Conservation (phyloP, 2,888 invertebrate genomes). For the Phrixothrix hirtus region DNA sequence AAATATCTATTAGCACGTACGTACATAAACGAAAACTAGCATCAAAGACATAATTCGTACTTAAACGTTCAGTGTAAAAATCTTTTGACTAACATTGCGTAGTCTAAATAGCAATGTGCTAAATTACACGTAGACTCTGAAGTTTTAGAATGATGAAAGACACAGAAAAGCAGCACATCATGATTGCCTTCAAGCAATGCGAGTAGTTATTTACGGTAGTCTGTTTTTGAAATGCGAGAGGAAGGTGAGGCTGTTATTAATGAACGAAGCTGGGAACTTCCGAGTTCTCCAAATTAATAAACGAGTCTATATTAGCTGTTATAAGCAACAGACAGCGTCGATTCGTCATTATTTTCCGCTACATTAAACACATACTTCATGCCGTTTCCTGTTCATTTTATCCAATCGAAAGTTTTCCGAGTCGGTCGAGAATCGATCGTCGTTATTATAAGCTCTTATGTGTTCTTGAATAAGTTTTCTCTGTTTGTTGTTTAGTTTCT, state of each 20-base stretch:
- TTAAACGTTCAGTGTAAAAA: too few relatives aligned
- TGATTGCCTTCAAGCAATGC: slow-evolving; percentile 41
- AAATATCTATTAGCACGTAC: too few relatives aligned
- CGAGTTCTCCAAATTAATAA: slow-evolving; percentile 57
- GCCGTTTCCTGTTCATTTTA: slow-evolving; percentile 54
- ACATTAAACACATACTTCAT: slow-evolving; percentile 59
- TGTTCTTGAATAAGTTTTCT: slow-evolving; percentile 39
- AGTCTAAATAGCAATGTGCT: too few relatives aligned
- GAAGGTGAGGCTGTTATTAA: slow-evolving; percentile 57
- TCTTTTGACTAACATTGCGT: too few relatives aligned
- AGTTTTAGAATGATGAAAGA: slow-evolving; percentile 24
- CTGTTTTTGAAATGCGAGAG: slow-evolving; percentile 53
- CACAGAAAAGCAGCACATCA: slow-evolving; percentile 44
- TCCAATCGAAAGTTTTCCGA: slow-evolving; percentile 50
- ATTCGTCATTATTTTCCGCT: slow-evolving; percentile 61
- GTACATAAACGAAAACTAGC: too few relatives aligned
- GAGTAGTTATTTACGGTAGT: slow-evolving; percentile 52
- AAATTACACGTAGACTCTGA: slow-evolving; percentile 18
- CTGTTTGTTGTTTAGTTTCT: slow-evolving; percentile 32
- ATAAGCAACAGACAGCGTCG: slow-evolving; percentile 58
- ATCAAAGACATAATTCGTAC: too few relatives aligned
- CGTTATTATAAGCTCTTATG: slow-evolving; percentile 37
- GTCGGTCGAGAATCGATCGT: slow-evolving; percentile 34
- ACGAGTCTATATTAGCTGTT: slow-evolving; percentile 58
- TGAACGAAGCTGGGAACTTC: slow-evolving; percentile 52